Evolutionary conservation across 1,140 invertebrate species (phyloP).

Genomic region (Lucilia cuprina): DNA sequence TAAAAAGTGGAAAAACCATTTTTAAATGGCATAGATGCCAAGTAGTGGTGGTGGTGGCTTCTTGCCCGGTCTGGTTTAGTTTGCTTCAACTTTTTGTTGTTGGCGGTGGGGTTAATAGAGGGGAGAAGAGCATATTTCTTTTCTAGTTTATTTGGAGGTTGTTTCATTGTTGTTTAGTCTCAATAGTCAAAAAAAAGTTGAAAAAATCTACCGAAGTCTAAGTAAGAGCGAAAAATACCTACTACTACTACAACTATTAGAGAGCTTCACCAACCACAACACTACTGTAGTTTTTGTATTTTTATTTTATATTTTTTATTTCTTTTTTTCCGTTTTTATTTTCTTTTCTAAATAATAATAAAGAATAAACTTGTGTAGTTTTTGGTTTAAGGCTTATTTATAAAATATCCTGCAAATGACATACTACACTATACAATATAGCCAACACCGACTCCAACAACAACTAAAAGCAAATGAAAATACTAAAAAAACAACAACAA

Average conservation of each 20-base stretch:
- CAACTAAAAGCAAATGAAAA: not conserved
- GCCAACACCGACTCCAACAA: not conserved
- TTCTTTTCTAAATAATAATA: not conserved
- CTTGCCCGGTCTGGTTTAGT: not conserved
- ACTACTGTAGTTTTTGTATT: not conserved
- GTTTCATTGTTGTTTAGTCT: not conserved
- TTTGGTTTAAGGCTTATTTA: slow-evolving; percentile 28
- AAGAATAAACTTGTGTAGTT: slow-evolving; percentile 17
- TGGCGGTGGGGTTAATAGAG: too few relatives aligned
- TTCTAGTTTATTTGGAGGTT: too few relatives aligned
- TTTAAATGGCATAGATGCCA: not conserved
- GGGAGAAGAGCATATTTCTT: too few relatives aligned
- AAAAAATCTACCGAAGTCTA: not conserved
- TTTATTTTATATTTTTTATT: too few relatives aligned
- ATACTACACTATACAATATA: slow-evolving; percentile 2
- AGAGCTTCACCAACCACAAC: too few relatives aligned
- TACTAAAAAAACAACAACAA: not conserved
- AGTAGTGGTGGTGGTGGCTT: not conserved
- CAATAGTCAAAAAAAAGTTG: not conserved
- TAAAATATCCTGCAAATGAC: slow-evolving; percentile 28
- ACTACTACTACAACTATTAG: too few relatives aligned
- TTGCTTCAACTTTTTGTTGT: not conserved
- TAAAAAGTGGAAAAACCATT: not conserved
- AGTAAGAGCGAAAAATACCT: too few relatives aligned
- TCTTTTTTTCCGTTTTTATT: not conserved